Conservation (phyloP, 2,888 invertebrate genomes). For the Eristalis intricaria region DNA sequence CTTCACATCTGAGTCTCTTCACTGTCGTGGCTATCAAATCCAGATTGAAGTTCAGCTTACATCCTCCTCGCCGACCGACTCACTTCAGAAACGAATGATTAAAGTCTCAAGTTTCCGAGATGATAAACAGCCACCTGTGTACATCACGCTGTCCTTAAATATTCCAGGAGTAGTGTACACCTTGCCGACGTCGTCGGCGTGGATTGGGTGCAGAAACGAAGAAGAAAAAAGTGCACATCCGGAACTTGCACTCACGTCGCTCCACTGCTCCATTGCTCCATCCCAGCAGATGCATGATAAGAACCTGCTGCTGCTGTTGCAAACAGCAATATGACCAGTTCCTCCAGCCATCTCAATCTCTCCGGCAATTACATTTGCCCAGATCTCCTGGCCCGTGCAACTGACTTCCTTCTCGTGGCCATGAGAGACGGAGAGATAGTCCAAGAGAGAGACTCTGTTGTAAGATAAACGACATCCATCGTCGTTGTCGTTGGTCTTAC, state of each 20-base stretch:
- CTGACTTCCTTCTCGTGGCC: conserved; percentile 29
- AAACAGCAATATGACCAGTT: conserved; percentile 67
- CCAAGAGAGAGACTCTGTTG: conserved; percentile 6
- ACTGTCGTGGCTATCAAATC: conserved; percentile 12
- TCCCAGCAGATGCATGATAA: conserved; percentile 54
- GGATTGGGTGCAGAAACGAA: background rate
- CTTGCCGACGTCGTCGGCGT: conserved; percentile 10
- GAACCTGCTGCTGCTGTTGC: conserved; percentile 62
- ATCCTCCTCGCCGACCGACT: conserved; percentile 15
- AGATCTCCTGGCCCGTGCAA: conserved; percentile 33
- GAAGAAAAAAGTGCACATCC: conserved; percentile 41
- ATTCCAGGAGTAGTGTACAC: conserved; percentile 1
- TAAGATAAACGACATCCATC: conserved; percentile 66
- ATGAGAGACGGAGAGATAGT: conserved; percentile 12
- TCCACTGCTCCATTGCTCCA: background rate
- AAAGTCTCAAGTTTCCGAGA: conserved; percentile 38
- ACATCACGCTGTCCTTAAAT: conserved; percentile 49
- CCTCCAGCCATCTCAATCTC: conserved; percentile 34
- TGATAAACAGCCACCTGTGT: conserved; percentile 70
- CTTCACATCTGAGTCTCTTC: background rate
- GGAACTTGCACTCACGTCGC: conserved; percentile 46
- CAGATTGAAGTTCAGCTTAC: conserved; percentile 43
- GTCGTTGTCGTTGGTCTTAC: conserved; percentile 35
- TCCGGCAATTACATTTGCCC: conserved; percentile 48
- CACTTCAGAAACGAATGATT: conserved; percentile 55